These are phyloP conservation scores for Propithecus perrieri DNA, from an alignment of 2,797 vertebrate genomes.

Conservation along the genomic window DNA sequence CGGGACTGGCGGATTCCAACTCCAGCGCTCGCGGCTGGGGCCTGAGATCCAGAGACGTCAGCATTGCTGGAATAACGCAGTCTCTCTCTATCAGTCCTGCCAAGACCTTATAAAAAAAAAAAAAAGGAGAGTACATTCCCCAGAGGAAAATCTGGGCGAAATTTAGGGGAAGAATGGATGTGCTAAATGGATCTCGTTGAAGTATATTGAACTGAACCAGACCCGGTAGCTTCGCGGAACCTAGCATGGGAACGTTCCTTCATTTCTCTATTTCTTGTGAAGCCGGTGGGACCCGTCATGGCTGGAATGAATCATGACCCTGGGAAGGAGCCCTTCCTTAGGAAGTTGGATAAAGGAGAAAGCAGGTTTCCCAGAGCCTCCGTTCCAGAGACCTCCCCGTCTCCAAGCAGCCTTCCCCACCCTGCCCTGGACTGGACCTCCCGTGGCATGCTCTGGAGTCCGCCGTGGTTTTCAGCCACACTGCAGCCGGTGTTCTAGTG, in stretches of 20 bases:
- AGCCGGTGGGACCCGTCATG: background rate
- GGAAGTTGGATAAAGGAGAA: background rate
- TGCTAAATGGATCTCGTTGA: background rate
- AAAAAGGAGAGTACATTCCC: background rate
- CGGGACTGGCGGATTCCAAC: background rate
- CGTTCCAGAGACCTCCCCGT: background rate
- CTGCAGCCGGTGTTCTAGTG: accelerated
- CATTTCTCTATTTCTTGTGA: background rate
- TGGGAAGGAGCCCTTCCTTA: background rate
- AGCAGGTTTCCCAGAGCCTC: background rate
- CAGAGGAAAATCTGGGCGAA: conserved; percentile 21
- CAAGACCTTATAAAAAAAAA: background rate
- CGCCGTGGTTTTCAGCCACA: background rate
- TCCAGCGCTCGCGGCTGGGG: background rate
- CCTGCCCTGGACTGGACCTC: background rate
- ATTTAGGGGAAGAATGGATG: background rate
- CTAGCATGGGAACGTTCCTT: background rate
- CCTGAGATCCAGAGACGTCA: background rate
- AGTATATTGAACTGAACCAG: conserved; percentile 12
- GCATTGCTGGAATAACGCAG: background rate
- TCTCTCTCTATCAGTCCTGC: background rate
- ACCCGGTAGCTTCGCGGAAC: background rate
- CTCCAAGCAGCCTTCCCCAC: background rate
- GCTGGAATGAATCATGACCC: background rate
- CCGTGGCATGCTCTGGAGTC: too few species aligned